phyloP scores from a whole-genome alignment of 2,113 vertebrate species.

The Tor tambroides region DNA sequence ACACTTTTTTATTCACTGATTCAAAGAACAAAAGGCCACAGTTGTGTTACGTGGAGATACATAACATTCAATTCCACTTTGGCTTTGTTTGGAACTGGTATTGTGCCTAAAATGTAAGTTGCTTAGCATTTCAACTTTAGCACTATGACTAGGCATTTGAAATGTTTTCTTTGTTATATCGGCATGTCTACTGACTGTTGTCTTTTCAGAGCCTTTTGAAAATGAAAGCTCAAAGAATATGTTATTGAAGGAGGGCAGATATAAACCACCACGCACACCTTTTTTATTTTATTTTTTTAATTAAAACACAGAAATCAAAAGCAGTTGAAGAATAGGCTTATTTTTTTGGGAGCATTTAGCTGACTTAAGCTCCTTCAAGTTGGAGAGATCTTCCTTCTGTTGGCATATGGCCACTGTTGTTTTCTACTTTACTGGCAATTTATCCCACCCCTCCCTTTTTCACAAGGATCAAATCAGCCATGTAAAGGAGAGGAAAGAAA shows the following conservation, averaged over 20 bases:
- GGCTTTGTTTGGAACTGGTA: not conserved
- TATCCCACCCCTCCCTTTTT: slow-evolving; percentile 5
- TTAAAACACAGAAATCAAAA: slow-evolving; percentile 21
- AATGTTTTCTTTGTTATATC: not conserved
- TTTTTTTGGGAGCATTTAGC: not conserved
- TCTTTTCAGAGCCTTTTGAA: not conserved
- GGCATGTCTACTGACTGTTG: not conserved
- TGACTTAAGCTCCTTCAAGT: slow-evolving; percentile 34
- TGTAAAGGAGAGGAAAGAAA: slow-evolving; percentile 54
- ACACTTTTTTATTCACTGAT: not conserved
- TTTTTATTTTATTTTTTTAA: not conserved
- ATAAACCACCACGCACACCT: not conserved
- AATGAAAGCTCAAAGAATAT: not conserved
- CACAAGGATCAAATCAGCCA: slow-evolving; percentile 41
- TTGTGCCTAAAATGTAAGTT: not conserved
- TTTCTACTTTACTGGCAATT: slow-evolving; percentile 41
- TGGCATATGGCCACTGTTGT: slow-evolving; percentile 50
- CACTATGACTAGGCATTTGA: not conserved
- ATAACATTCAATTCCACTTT: not conserved
- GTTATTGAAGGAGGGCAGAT: not conserved
- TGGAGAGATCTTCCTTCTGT: slow-evolving; percentile 22
- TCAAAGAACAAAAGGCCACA: not conserved
- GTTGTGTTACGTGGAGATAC: not conserved
- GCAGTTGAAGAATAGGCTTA: slow-evolving; percentile 20
- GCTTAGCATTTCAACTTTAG: not conserved